Evolutionary conservation across 2,113 vertebrate species (phyloP).

Genomic region (Falco punctatus): DNA sequence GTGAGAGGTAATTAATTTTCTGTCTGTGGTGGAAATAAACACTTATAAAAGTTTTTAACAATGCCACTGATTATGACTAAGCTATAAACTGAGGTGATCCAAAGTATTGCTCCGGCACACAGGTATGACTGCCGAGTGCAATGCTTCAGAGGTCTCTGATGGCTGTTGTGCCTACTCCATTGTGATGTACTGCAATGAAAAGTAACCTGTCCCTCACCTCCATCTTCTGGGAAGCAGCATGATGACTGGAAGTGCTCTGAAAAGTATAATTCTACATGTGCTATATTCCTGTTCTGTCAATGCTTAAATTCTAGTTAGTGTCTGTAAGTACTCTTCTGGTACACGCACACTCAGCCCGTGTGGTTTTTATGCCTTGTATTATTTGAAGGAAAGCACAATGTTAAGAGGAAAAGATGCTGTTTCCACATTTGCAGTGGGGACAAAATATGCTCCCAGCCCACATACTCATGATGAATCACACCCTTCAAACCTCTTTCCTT

Average conservation of each 20-base stretch:
- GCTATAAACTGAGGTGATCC: background rate
- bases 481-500: background rate
- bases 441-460: background rate
- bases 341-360: background rate
- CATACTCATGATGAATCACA: background rate
- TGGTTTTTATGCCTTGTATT: background rate
- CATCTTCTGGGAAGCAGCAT: background rate
- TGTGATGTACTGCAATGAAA: background rate
- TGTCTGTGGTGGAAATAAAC: background rate
- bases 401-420: background rate
- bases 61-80: background rate
- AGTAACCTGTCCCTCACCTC: background rate
- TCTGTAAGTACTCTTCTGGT: background rate
- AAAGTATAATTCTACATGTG: background rate
- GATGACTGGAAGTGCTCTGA: background rate
- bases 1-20: background rate
- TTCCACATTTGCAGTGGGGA: background rate
- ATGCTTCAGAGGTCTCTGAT: background rate
- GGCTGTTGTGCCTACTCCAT: background rate
- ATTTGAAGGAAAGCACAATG: background rate
- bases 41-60: background rate
- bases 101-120: background rate
- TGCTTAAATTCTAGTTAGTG: background rate
- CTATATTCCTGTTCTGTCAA: background rate
- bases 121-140: fast-evolving